Base-by-base conservation (phyloP, 2,797 vertebrate species). In the Gambusia yucatana region DNA sequence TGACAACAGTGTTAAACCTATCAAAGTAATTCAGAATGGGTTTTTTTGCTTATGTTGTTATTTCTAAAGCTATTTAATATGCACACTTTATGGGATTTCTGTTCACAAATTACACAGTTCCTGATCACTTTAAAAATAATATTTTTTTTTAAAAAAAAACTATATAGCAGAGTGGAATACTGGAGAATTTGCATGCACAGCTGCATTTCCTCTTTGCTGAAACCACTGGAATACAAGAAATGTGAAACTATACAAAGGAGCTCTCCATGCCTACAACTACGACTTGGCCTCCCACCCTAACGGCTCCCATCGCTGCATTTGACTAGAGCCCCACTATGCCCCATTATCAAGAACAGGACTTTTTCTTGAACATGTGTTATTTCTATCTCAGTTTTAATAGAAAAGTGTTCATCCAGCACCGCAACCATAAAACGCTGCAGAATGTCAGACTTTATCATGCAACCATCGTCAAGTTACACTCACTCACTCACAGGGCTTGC, bases 381-480 rank as follows among this genome's bases (percentile, higher is more conserved):
- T 92, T 91, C 90, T 90, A 91, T 93, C 93, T 87, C 72, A 91
- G 72, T 91, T 93, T 94, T 93, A 94, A 94, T 94, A 94, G 89
- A 94, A 94, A 95, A 90, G 77, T 83, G 83, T 93, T 91, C 87
- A 93, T 93, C 90, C 90, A 92, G 86, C 90, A 92, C 85, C 92
- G 87, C 91, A 93, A 93, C 87, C 87, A 91, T 91, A 91, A 92
- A 91, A 91, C 82, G 86, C 82, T 87, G 87, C 83, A 86, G 89
- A 90, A 92, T 55, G 82, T 91, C 88, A 92, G 91, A 88, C 81
- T 91, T 90, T 92, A 91, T 90, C 93, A 93, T 93, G 92, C 92
- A 91, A 90, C 87, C 80, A 84, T 92, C 81, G 86, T 93, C 84
- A 79, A 76, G 84, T 92, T 87, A 90, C 89, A 89, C 84, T 84